These are phyloP conservation scores for Malurus leucopterus DNA, from an alignment of 2,797 vertebrate genomes.

Conservation along the genomic window DNA sequence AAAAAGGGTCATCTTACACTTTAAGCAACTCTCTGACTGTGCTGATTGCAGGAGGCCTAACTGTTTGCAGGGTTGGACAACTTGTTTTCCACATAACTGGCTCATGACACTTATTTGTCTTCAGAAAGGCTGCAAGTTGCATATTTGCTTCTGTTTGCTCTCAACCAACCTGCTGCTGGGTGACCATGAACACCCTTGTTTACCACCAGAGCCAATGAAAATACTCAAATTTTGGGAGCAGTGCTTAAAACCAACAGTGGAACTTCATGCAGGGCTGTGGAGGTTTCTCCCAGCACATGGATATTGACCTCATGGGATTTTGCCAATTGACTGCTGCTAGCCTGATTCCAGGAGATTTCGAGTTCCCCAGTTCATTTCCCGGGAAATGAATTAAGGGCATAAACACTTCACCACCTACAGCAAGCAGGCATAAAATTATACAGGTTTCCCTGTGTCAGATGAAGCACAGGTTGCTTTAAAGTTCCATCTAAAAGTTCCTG, in stretches of 20 bases:
- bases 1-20: conserved; percentile 21
- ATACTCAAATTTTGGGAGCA: not conserved
- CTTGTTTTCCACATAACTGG: not conserved
- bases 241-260: not conserved
- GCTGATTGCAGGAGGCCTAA: not conserved
- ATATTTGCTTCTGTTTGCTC: not conserved
- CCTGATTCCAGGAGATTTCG: not conserved
- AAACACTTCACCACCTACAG: not conserved
- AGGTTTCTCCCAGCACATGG: not conserved
- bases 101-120: not conserved
- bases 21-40: not conserved
- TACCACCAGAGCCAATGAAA: not conserved
- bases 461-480: not conserved
- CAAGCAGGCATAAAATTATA: not conserved
- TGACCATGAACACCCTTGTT: not conserved
- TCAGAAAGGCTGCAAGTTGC: not conserved
- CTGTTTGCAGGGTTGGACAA: not conserved
- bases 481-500: not conserved
- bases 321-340: not conserved
- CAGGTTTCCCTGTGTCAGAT: not conserved
- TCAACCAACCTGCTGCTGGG: not conserved
- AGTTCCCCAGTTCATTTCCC: not conserved
- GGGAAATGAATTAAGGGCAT: not conserved
- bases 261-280: not conserved
- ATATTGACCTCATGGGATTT: not conserved